Evolutionary conservation across 2,797 vertebrate genomes (phyloP).

Genomic region (Hemibagrus guttatus): DNA sequence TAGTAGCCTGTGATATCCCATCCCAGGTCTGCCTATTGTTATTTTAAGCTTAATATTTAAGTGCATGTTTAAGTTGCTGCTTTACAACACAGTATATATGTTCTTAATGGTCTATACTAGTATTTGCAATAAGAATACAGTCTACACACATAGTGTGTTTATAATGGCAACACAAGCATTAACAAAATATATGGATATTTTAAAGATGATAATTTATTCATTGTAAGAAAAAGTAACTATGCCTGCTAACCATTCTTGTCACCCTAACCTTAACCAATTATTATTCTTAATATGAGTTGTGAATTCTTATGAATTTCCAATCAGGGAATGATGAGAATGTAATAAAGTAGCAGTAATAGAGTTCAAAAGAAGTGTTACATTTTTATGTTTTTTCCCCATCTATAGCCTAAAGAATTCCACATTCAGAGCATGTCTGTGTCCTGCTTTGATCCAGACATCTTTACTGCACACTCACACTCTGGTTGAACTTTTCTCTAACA

Average conservation of each 20-base stretch:
- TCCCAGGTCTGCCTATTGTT: neutral
- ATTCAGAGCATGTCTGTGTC: neutral
- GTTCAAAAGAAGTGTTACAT: neutral
- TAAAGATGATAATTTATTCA: neutral
- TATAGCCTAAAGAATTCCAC: neutral
- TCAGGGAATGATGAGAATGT: neutral
- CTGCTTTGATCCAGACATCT: conserved; percentile 45
- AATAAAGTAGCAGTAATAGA: neutral
- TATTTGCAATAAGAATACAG: neutral
- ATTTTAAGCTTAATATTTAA: neutral
- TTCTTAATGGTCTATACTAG: neutral
- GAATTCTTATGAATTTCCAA: neutral
- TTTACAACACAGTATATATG: neutral
- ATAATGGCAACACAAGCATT: neutral
- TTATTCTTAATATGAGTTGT: neutral
- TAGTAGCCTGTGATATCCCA: neutral
- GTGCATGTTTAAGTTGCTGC: neutral
- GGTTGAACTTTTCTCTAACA: conserved; percentile 33
- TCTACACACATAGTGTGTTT: neutral
- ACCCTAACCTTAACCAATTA: neutral
- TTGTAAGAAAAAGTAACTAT: neutral
- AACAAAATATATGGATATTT: neutral
- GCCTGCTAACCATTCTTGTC: neutral
- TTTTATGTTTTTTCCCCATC: neutral
- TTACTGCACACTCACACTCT: conserved; percentile 44